Conservation (phyloP, 2,888 invertebrate genomes). For the Andrena bicolor region DNA sequence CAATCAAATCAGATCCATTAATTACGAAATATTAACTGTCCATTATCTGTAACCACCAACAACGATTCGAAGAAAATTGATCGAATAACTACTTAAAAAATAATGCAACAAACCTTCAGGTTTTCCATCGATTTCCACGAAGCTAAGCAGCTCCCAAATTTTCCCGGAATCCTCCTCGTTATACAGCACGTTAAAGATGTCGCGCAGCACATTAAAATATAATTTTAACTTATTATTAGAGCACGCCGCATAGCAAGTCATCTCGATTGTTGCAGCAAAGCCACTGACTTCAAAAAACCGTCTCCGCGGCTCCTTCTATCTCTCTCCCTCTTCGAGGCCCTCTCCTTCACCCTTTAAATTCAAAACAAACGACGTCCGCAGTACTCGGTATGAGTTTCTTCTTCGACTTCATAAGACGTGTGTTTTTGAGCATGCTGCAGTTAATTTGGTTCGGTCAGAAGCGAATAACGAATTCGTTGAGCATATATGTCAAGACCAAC, state of each 20-base stretch:
- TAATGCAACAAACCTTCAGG: background rate
- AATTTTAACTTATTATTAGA: background rate
- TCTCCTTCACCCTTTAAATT: no score
- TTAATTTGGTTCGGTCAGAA: slow-evolving; percentile 88
- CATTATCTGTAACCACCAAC: background rate
- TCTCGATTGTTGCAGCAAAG: no score
- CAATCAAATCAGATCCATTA: background rate
- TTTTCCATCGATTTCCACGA: background rate
- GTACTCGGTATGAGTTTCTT: slow-evolving; percentile 87
- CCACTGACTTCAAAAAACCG: background rate
- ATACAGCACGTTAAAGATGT: background rate
- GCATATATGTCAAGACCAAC: slow-evolving; percentile 90
- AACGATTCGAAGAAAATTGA: background rate
- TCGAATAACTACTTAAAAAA: background rate
- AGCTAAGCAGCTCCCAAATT: background rate
- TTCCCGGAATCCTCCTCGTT: background rate
- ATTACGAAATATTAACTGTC: background rate
- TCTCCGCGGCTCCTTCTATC: background rate
- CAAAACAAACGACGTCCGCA: slow-evolving; percentile 16
- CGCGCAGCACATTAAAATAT: background rate
- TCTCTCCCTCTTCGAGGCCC: background rate
- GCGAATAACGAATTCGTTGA: slow-evolving; percentile 87
- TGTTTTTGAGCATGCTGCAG: slow-evolving; percentile 88
- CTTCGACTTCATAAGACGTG: slow-evolving; percentile 86
- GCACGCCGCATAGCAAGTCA: background rate